Evolutionary conservation across 2,888 invertebrate species (phyloP).

Genomic region (Xestia xanthographa): DNA sequence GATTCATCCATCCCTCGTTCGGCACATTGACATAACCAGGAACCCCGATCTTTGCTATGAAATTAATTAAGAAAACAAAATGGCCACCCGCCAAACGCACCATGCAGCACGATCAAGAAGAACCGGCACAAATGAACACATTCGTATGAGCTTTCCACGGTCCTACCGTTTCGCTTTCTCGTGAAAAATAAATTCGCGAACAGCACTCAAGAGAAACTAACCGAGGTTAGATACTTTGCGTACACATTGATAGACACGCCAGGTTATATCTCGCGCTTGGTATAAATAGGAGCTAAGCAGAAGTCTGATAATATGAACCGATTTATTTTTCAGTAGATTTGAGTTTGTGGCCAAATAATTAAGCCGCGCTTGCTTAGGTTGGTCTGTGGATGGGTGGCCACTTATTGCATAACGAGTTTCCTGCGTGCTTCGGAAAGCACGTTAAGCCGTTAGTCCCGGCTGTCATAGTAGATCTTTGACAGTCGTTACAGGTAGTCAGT

Average conservation of each 20-base stretch:
- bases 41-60: not conserved
- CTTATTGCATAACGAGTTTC: too few species aligned
- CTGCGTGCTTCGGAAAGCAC: too few species aligned
- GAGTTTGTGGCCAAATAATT: too few species aligned
- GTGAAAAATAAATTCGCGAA: not conserved
- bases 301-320: not conserved
- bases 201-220: constrained; percentile 15
- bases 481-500: too few species aligned
- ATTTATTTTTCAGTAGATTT: not conserved
- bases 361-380: too few species aligned
- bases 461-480: too few species aligned
- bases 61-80: not conserved
- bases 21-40: not conserved
- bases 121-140: not conserved
- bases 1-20: not conserved
- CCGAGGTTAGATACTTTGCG: not conserved
- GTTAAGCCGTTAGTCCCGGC: too few species aligned
- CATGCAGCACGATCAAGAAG: not conserved
- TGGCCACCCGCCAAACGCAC: not conserved
- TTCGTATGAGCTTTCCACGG: not conserved
- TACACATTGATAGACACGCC: not conserved
- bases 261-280: not conserved
- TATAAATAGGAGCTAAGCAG: not conserved
- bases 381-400: too few species aligned
- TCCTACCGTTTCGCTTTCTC: too few species aligned